Evolutionary conservation across 2,797 vertebrate species (phyloP), one percentile per base, ranked within the genome.

Genomic region (Gastrophryne carolinensis): DNA sequence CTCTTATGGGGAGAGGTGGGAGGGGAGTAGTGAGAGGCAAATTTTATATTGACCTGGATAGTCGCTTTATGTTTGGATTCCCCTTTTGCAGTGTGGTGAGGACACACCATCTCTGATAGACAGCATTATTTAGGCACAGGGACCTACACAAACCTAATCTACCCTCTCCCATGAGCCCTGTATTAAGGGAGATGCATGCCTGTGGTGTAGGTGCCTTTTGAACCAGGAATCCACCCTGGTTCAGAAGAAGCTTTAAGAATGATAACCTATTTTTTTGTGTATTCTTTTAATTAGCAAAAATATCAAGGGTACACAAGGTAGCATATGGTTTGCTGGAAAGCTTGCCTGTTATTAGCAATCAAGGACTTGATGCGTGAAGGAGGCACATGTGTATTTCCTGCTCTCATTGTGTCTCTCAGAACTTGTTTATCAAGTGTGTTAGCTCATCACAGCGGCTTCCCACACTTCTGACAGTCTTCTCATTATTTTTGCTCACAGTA

Each of bases 401-500:
- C 27, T 66, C 9, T 12, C 5, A 29, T 47, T 34, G n/a, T 52
- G 5, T 50, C 24, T 67, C 27, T 53, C 9, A 24, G 3, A 56
- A 19, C 15, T 8, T 15, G 49, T 62, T 44, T 12, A 23, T 17
- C 24, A 8, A 52, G 24, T 44, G 37, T 5, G 11, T 27, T 39
- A 62, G n/a, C 27, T 50, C 3, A 29, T 7, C 15, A 19, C 44
- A 4, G 2, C n/a, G 26, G 21, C 8, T 3, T 7, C 10, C 35
- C 23, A 32, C 12, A 15, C n/a, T n/a, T 24, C 29, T 39, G 26
- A 67, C 34, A 3, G 35, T 9, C 21, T 27, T 11, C 23, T 21
- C 27, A 8, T 73, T 19, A 10, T 11, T 37, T 57, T 58, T 52
- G 15, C 12, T 35, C 37, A 19, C 80, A 93, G 91, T 58, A 89